Evolutionary conservation across 2,113 vertebrate species (phyloP).

Genomic region (Ellobius talpinus): DNA sequence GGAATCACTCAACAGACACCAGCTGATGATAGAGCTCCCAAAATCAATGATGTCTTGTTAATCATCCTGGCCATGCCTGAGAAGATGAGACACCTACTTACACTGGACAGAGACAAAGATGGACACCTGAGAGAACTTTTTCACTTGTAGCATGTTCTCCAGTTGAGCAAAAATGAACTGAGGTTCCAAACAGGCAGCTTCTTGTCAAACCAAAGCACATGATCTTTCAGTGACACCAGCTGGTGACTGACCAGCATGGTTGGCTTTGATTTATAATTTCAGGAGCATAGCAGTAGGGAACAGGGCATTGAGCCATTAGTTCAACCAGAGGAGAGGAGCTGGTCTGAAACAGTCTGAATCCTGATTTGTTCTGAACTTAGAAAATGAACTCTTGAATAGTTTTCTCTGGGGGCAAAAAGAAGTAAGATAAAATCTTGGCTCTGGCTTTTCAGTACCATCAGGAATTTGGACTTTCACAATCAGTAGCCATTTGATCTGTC

Average conservation of each 20-base stretch:
- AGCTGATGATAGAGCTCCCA: background rate
- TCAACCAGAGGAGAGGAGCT: conserved; percentile 28
- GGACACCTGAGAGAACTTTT: background rate
- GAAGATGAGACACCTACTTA: conserved; percentile 15
- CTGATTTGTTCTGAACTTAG: conserved; percentile 25
- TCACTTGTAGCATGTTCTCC: conserved; percentile 25
- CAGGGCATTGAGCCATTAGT: background rate
- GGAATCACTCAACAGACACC: background rate
- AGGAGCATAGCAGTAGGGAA: background rate
- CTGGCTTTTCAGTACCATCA: conserved; percentile 18
- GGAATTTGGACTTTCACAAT: conserved; percentile 67
- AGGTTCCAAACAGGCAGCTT: conserved; percentile 12
- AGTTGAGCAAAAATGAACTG: conserved; percentile 44
- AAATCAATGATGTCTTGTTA: background rate
- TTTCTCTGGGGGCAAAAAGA: conserved; percentile 1
- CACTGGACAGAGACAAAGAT: conserved; percentile 41
- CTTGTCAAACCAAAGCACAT: conserved; percentile 46
- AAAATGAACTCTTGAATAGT: background rate
- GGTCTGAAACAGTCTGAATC: conserved; percentile 47
- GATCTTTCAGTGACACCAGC: background rate
- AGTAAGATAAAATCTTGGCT: conserved; percentile 43
- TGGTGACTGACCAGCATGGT: background rate
- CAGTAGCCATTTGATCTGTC: conserved; percentile 59
- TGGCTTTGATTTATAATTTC: background rate
- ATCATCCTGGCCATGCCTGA: background rate